Percentiles rank a stretch among this genome's conserved stretches.
phyloP scores from a whole-genome alignment of 2,888 invertebrate genomes.

The Troides helena region DNA sequence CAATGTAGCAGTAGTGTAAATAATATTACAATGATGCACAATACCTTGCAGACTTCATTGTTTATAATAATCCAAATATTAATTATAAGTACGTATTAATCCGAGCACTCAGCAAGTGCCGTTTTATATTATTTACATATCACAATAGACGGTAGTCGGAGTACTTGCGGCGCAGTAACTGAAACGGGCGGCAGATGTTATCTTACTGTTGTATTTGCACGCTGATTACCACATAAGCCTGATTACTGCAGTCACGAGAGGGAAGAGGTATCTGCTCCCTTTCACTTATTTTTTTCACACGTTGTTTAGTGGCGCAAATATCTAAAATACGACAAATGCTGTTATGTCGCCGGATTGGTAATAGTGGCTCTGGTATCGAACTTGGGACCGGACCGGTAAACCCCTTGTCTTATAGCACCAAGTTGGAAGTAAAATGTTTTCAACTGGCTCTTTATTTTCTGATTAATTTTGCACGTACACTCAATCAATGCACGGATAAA shows the following conservation, averaged over 20 bases:
- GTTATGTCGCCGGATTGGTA: no score
- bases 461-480: no score
- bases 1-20: no score
- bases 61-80: not conserved
- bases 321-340: no score
- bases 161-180: not conserved
- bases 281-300: no score
- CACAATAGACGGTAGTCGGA: not conserved
- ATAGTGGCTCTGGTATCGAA: no score
- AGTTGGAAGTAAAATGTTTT: no score
- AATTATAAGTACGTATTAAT: not conserved
- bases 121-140: not conserved
- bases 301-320: no score
- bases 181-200: not conserved
- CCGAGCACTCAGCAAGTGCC: not conserved
- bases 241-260: not conserved
- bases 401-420: no score
- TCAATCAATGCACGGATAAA: no score
- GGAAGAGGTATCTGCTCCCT: not conserved
- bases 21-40: not conserved
- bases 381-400: no score
- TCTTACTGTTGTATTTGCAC: conserved; percentile 11
- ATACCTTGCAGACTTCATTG: conserved; percentile 18
- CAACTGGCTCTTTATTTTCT: no score
- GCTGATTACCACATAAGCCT: not conserved